phyloP scores from a whole-genome alignment of 1,140 invertebrate species.

The Monochamus saltuarius region DNA sequence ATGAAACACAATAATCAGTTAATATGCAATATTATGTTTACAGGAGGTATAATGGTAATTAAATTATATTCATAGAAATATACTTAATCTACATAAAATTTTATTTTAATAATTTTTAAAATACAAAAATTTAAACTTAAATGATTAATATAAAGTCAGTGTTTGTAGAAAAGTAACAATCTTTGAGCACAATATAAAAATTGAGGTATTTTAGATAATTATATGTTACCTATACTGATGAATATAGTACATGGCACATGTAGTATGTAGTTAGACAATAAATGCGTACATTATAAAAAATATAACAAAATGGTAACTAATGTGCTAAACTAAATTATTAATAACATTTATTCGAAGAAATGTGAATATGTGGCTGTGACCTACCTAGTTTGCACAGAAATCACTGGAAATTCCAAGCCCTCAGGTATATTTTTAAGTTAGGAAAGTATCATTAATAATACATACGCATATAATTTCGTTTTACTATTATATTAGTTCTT shows the following conservation, averaged over 20 bases:
- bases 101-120: conserved; percentile 5
- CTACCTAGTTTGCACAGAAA: too few relatives aligned
- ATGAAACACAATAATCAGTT: too few relatives aligned
- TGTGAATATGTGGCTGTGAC: too few relatives aligned
- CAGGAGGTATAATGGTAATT: too few relatives aligned
- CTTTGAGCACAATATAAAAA: conserved; percentile 18
- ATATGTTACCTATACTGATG: conserved; percentile 14
- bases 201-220: conserved; percentile 18
- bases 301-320: conserved; percentile 19
- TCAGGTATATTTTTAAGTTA: too few relatives aligned
- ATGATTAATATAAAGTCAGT: not conserved
- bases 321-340: conserved; percentile 17
- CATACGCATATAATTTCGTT: too few relatives aligned
- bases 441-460: too few relatives aligned
- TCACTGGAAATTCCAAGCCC: too few relatives aligned
- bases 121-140: conserved; percentile 8
- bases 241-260: conserved; percentile 19
- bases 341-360: not conserved
- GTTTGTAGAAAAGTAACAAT: conserved; percentile 17
- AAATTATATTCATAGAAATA: too few relatives aligned
- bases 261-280: conserved; percentile 4
- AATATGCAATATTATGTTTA: too few relatives aligned
- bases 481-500: too few relatives aligned
- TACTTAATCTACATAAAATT: not conserved
- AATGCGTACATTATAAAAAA: conserved; percentile 9